Conservation (phyloP, 2,113 vertebrate species). For the Neotoma lepida region DNA sequence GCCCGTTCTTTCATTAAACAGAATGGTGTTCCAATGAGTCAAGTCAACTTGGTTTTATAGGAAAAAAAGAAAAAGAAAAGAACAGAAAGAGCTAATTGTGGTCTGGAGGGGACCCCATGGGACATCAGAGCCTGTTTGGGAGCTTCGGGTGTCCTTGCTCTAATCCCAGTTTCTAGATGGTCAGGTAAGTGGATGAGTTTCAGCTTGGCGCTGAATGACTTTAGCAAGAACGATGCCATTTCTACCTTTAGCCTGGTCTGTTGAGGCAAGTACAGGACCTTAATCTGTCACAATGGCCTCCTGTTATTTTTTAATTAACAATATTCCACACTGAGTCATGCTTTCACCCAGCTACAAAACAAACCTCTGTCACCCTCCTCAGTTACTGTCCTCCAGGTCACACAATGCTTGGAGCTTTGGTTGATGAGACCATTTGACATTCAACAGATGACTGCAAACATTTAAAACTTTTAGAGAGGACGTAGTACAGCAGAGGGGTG, state of each 20-base stretch:
- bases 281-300: background rate
- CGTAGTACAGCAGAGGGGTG: background rate
- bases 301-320: background rate
- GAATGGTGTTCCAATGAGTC: background rate
- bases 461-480: background rate
- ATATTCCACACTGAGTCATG: background rate
- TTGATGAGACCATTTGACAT: background rate
- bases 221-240: background rate
- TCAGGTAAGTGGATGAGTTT: background rate
- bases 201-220: background rate
- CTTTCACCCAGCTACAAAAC: background rate
- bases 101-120: background rate
- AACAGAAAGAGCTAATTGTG: background rate
- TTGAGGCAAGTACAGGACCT: background rate
- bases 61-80: background rate
- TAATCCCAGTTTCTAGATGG: background rate
- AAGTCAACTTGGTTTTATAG: background rate
- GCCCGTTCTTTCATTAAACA: background rate
- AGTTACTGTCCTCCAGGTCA: background rate
- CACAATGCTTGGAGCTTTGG: background rate
- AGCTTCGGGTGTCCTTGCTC: background rate
- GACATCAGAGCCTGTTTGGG: too few relatives aligned
- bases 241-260: background rate
- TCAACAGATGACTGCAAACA: background rate
- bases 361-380: background rate